A percentile compares a stretch with the other conserved stretches of the same genome.
These are phyloP conservation scores for Agrochola circellaris DNA, from an alignment of 2,888 invertebrate genomes.

Conservation along the genomic window DNA sequence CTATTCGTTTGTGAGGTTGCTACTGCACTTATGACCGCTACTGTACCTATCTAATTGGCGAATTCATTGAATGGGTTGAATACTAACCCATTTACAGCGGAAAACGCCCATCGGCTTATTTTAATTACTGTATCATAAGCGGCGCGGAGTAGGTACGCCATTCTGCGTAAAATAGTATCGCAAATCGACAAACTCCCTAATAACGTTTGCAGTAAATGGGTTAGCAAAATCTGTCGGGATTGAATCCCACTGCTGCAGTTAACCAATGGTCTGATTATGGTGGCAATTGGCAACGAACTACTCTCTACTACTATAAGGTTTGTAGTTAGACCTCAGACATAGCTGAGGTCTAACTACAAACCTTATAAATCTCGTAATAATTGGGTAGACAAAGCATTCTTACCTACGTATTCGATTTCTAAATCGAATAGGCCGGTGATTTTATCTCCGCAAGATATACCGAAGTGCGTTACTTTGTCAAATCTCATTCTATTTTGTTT, in stretches of 20 bases:
- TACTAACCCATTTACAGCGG: background rate
- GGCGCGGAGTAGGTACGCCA: background rate
- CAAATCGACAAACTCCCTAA: background rate
- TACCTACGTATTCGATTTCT: conserved; percentile 96
- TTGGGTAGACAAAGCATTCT: conserved; percentile 43
- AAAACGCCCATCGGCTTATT: background rate
- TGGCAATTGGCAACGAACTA: background rate
- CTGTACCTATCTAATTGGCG: background rate
- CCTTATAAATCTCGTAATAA: background rate
- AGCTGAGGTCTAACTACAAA: background rate
- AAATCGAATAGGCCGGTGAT: conserved; percentile 96
- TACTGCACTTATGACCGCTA: too few relatives aligned
- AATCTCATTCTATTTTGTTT: conserved; percentile 92
- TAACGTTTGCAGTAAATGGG: background rate
- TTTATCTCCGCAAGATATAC: conserved; percentile 95
- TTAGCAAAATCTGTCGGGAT: background rate
- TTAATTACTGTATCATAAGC: background rate
- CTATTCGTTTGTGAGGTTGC: too few relatives aligned
- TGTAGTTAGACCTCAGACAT: too few relatives aligned
- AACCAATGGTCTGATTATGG: background rate
- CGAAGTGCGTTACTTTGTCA: conserved; percentile 93
- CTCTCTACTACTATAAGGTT: too few relatives aligned
- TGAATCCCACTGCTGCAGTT: background rate
- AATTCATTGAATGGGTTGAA: background rate
- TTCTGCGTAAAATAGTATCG: background rate